Evolutionary conservation across 1,140 invertebrate genomes (phyloP), one percentile per base, ranked within the genome.

Genomic region (Glossosoma conforme): DNA sequence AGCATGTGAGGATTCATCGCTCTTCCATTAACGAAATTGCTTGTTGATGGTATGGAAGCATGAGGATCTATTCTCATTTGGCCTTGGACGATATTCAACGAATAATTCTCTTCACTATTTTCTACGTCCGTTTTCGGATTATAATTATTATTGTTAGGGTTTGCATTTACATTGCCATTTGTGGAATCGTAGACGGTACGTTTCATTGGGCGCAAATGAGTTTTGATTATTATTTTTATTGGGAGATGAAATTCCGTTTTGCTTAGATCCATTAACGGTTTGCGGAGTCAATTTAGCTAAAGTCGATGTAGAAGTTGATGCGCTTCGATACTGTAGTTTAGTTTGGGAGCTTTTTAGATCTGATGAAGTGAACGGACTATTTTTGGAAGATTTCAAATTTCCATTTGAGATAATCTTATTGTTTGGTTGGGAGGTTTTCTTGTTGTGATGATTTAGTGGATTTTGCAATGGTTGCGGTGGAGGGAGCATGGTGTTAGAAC

Each of bases 111-210:
- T 18, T 67, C 65, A 8, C 52, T 22, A 33, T 43, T 18, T 49
- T 49, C 43, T 41, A 64, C 57, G 40, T 62, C 14, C 21, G 15
- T 18, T 17, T 42, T 62, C 32, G 52, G 8, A n/a, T n/a, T n/a
- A 44, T 54, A 52, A 41, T 54, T 64, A 9, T 63, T 61, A 40
- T 44, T 19, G 45, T 59, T 56, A 42, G 56, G 54, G 45, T 55
- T 54, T 19, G 21, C 44, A 30, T 50, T 43, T 64, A 4, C 66
- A n/a, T n/a, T 60, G 44, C 37, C 49, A 43, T 56, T 60, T 9
- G 66, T 60, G 20, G 56, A 66, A 60, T 79, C 76, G 47, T 80
- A 79, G 6, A 76, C 66, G 8, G 76, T 73, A 58, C 73, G 72
- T 69, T 80, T 79, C 73, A 77, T 69, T 4, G n/a, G 74, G 70